phyloP scores from a whole-genome alignment of 2,888 invertebrate genomes.

The Phorcus lineatus region DNA sequence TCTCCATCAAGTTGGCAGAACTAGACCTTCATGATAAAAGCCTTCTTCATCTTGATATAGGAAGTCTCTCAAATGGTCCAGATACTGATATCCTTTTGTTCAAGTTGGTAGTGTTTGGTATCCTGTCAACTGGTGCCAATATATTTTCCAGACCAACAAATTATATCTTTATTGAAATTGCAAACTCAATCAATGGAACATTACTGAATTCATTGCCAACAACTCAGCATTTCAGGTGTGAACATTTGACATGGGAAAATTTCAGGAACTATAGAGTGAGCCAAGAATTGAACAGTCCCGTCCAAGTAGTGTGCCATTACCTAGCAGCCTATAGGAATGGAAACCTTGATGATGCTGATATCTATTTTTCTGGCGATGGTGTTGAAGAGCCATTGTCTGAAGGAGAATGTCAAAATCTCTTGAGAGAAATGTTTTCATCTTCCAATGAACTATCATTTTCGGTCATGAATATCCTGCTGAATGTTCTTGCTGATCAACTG shows the following conservation, averaged over 20 bases:
- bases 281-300: constrained; percentile 46
- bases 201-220: constrained; percentile 48
- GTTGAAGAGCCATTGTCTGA: constrained; percentile 30
- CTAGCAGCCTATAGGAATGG: constrained; percentile 36
- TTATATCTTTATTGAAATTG: constrained; percentile 47
- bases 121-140: constrained; percentile 37
- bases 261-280: constrained; percentile 41
- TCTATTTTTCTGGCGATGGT: constrained; percentile 34
- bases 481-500: constrained; percentile 57
- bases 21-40: constrained; percentile 31
- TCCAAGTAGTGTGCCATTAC: constrained; percentile 56
- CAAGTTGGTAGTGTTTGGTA: constrained; percentile 46
- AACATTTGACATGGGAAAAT: constrained; percentile 41
- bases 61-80: constrained; percentile 36
- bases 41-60: constrained; percentile 52
- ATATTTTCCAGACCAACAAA: constrained; percentile 37
- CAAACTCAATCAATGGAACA: constrained; percentile 49
- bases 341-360: constrained; percentile 40
- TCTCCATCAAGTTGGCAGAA: constrained; percentile 36
- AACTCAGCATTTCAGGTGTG: constrained; percentile 40
- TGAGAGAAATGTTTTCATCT: constrained; percentile 38
- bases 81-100: constrained; percentile 52
- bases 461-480: constrained; percentile 44
- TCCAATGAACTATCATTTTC: constrained; percentile 43
- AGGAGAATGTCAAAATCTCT: constrained; percentile 35